Conservation (phyloP, 1,140 invertebrate species). For the Cyrtorhinus lividipennis region DNA sequence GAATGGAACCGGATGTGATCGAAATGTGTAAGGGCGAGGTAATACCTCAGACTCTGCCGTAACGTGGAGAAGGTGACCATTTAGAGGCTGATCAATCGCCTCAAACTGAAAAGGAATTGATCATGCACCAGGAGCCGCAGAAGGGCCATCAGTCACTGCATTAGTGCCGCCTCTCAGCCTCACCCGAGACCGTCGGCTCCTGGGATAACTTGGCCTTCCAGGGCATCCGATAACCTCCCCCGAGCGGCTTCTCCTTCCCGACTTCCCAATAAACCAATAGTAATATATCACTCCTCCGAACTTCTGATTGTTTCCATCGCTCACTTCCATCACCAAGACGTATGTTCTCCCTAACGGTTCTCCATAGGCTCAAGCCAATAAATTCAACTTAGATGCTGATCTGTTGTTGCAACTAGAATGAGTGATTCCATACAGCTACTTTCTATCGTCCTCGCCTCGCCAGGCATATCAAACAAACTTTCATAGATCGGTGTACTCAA, state of each 20-base stretch:
- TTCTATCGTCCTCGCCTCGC: no score
- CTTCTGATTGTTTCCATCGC: slow-evolving; percentile 6
- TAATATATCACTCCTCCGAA: background rate
- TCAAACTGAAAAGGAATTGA: slow-evolving; percentile 3
- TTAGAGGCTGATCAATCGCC: background rate
- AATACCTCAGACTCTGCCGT: no score
- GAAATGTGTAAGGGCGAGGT: no score
- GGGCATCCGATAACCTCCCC: background rate
- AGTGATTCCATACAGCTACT: no score
- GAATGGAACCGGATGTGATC: no score
- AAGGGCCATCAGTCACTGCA: slow-evolving; percentile 6
- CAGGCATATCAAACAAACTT: no score
- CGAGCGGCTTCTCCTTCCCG: background rate
- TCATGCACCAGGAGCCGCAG: slow-evolving; percentile 7
- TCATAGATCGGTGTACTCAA: background rate
- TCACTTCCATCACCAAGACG: background rate
- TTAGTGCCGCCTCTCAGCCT: background rate
- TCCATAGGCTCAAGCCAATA: background rate
- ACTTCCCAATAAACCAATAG: background rate
- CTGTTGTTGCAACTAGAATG: background rate
- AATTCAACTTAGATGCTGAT: background rate
- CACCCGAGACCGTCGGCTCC: background rate
- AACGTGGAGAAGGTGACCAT: background rate
- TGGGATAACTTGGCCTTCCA: background rate
- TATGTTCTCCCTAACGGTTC: background rate